phyloP scores from a whole-genome alignment of 2,113 vertebrate genomes.

The Neoarius graeffei region DNA sequence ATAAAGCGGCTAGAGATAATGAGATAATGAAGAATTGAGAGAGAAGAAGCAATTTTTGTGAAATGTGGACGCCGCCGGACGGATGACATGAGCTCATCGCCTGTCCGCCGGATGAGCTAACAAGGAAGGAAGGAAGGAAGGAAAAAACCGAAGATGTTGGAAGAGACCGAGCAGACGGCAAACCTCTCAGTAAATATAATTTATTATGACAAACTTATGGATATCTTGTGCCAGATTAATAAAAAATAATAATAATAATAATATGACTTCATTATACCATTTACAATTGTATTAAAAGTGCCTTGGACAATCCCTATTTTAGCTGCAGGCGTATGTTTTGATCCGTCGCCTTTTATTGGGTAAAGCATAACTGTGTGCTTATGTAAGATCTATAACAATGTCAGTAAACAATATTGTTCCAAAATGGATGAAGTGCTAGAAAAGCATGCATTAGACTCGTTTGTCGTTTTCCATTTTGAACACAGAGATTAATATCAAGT shows the following conservation, averaged over 20 bases:
- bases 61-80: too few relatives aligned
- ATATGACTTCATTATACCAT: not conserved
- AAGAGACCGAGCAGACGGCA: not conserved
- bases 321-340: not conserved
- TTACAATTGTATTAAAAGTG: not conserved
- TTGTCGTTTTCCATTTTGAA: not conserved
- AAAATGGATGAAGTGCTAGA: constrained; percentile 1
- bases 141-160: not conserved
- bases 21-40: too few relatives aligned
- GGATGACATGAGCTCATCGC: too few relatives aligned
- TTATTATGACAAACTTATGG: not conserved
- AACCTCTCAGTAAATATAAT: not conserved
- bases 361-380: constrained; percentile 9
- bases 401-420: constrained; percentile 3
- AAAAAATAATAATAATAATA: not conserved
- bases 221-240: not conserved
- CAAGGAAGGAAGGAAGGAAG: not conserved
- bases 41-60: too few relatives aligned
- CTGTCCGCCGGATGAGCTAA: too few relatives aligned
- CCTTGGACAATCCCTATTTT: not conserved
- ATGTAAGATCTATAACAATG: constrained; percentile 16
- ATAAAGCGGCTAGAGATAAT: too few relatives aligned
- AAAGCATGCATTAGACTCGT: not conserved
- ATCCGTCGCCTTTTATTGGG: not conserved
- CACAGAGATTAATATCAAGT: not conserved